Evolutionary conservation across 2,888 invertebrate species (phyloP), one percentile per base, ranked within the genome.

Genomic region (Lepidocyrtinus sp.): DNA sequence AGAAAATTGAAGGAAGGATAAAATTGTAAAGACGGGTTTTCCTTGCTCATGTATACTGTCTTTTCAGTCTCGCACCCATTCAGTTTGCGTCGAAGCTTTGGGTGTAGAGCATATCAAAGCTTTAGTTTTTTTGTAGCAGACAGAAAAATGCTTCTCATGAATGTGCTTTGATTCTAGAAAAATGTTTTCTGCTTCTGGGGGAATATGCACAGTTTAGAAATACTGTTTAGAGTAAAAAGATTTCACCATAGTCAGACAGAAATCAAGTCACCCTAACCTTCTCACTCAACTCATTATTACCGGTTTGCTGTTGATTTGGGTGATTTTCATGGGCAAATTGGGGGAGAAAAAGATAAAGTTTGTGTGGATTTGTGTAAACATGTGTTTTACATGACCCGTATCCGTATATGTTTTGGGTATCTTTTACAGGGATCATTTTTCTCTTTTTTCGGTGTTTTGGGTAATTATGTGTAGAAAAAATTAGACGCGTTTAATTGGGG

Each of bases 301-400:
- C n/a, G n/a, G n/a, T n/a, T n/a, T n/a, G 63, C 50, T 62, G 19
- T 55, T 62, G 27, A 64, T 70, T 71, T 77, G 65, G 65, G 65
- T 67, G 71, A 71, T 76, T 71, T 76, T 36, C 9, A 45, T 62
- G 36, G 70, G 46, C 65, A 68, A 72, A 63, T 63, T 36, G 22
- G 62, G 61, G 1, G 7, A 64, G 70, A 63, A 15, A 21, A 15
- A 19, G 1, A 36, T 12, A 36, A 36, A 26, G 36, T 5, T 36
- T 36, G 36, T 36, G n/a, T n/a, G 26, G 71, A n/a, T 65, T 77
- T 77, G 71, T 59, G 77, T 77, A 71, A 77, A 78, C 78, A 78
- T 73, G 45, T 78, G 71, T 71, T 71, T 77, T 77, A 77, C 76
- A 76, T 77, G 77, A 77, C 77, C 77, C 77, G 65, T 77, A 71